Evolutionary conservation across 2,888 invertebrate genomes (phyloP), one percentile per base, ranked within the genome.

Genomic region (Anthrax anthrax): DNA sequence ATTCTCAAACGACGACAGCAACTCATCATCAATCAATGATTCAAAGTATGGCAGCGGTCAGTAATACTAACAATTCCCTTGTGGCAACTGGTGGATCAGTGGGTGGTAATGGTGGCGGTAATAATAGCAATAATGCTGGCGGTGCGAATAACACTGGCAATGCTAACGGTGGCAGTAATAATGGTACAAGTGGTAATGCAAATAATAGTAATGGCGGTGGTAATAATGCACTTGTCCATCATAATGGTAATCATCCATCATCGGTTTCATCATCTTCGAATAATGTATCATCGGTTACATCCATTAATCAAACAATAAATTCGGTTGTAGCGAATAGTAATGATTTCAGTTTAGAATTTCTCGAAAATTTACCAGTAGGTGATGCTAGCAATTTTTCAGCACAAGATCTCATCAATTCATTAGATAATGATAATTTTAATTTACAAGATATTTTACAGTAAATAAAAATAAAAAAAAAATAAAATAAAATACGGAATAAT

Each of bases 301-400:
- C 49, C 18, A 66, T 67, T 39, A 67, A 60, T 51, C 67, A 67
- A 51, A 62, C 65, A 46, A 67, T 67, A 49, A 67, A 62, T 54
- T 67, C 66, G 40, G 66, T 67, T 49, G 66, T 67, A 43, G 65
- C 64, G 50, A 67, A 62, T 52, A 60, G 61, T 51, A 36, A 45
- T 37, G 85, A 88, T 69, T 84, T 89, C 67, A 82, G 79, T 66
- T 76, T 89, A 57, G 88, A 89, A 72, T 86, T 88, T 71, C 75
- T 88, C 51, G 89, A 89, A 65, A 84, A 81, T 70, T 76, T 89
- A 65, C 80, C 82, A 47, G 73, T 82, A 55, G 75, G 77, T 43
- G 87, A 89, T 66, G 76, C 83, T 49, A 76, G 76, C 60, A 80
- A 77, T 60, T 81, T 85, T 67, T 80, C 83, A 57, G 84, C 86